phyloP scores from a whole-genome alignment of 1,140 invertebrate genomes.

The Zaprionus tsacasi region DNA sequence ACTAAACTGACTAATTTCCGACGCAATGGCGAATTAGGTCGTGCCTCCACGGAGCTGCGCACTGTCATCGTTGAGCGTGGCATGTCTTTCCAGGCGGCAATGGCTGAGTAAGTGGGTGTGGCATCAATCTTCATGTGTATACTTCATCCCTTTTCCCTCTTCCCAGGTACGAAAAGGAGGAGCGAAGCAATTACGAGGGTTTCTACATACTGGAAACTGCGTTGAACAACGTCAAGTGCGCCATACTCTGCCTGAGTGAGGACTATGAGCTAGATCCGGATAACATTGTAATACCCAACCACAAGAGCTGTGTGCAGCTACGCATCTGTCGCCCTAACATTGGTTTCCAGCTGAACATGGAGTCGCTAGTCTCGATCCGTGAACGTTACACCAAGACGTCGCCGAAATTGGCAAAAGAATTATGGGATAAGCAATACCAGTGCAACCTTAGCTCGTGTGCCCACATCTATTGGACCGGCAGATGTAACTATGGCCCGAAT shows the following conservation, averaged over 20 bases:
- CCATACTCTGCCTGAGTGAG: neutral
- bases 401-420: neutral
- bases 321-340: neutral
- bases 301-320: neutral
- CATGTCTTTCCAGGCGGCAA: neutral
- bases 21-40: neutral
- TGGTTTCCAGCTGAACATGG: neutral
- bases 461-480: neutral
- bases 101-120: conserved; percentile 3
- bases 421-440: neutral
- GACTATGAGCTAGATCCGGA: neutral
- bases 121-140: neutral
- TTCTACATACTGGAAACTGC: neutral
- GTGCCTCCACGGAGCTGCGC: neutral
- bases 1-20: neutral
- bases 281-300: neutral
- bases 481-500: neutral
- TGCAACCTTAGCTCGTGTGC: neutral
- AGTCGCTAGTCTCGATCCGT: neutral
- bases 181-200: neutral
- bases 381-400: neutral
- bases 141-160: neutral
- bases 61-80: neutral
- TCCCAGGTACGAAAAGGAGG: conserved; percentile 36
- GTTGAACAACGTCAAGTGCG: neutral